phyloP scores from a whole-genome alignment of 2,113 vertebrate genomes.

The Grus americana region DNA sequence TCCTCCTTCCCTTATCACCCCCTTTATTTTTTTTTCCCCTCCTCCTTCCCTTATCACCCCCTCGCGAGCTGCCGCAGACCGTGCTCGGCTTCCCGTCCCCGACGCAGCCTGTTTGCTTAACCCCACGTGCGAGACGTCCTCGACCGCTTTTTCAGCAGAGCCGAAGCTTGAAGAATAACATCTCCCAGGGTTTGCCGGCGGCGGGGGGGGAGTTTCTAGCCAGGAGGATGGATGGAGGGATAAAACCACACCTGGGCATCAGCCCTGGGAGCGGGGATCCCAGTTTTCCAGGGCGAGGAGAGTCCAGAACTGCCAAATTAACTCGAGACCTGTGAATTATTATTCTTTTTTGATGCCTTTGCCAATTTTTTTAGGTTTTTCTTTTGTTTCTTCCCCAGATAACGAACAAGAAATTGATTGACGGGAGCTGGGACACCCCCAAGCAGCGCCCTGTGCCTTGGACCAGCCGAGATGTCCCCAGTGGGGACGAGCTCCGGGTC shows the following conservation, averaged over 20 bases:
- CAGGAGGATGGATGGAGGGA: not conserved
- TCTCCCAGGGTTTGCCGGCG: not conserved
- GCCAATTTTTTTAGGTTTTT: not conserved
- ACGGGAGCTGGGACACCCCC: not conserved
- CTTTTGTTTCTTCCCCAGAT: not conserved
- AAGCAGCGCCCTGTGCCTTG: not conserved
- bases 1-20: not conserved
- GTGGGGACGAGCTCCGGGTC: not conserved
- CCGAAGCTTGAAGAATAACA: not conserved
- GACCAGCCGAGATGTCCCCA: not conserved
- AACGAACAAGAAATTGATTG: conserved; percentile 56
- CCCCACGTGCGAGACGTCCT: not conserved
- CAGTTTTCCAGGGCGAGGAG: not conserved
- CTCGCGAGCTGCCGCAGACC: accelerated
- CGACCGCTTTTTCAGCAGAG: not conserved
- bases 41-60: not conserved
- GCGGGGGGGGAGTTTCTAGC: not conserved
- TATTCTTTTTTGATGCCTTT: not conserved
- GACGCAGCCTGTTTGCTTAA: not conserved
- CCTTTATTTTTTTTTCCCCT: too few relatives aligned
- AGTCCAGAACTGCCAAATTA: not conserved
- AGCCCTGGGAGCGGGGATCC: not conserved
- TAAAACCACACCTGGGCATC: not conserved
- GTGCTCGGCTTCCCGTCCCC: not conserved
- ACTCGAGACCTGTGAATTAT: not conserved